These are phyloP conservation scores for Nemoura dubitans DNA, from an alignment of 2,888 invertebrate genomes.

Conservation along the genomic window DNA sequence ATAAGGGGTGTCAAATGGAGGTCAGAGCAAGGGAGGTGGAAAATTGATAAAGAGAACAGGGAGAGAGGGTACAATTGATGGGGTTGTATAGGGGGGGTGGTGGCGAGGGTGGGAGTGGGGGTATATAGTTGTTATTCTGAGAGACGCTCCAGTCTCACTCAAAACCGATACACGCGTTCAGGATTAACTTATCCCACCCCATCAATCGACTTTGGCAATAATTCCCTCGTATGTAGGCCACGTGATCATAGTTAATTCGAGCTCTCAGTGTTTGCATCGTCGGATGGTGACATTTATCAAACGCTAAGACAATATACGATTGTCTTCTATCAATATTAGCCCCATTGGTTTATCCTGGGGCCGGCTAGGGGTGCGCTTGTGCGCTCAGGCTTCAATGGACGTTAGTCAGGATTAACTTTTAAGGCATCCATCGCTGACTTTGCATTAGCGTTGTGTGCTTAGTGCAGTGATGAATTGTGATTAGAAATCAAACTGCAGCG, in stretches of 20 bases:
- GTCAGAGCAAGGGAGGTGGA: slow-evolving; percentile 5
- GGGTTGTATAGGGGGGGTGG: slow-evolving; percentile 38
- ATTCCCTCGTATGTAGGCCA: slow-evolving; percentile 27
- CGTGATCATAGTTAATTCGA: slow-evolving; percentile 20
- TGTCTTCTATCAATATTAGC: slow-evolving; percentile 32
- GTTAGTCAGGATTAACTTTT: slow-evolving; percentile 33
- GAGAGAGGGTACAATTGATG: neutral
- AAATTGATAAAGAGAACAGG: neutral
- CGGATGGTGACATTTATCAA: slow-evolving; percentile 48
- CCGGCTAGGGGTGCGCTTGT: neutral
- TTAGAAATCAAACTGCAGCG: slow-evolving; percentile 29
- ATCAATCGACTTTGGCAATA: slow-evolving; percentile 7
- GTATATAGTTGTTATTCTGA: slow-evolving; percentile 22
- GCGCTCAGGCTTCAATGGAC: slow-evolving; percentile 1
- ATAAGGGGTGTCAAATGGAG: slow-evolving; percentile 40
- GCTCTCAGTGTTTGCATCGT: neutral
- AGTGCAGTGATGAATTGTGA: slow-evolving; percentile 41
- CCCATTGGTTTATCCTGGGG: neutral
- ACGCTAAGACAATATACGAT: slow-evolving; percentile 48
- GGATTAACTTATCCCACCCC: slow-evolving; percentile 39
- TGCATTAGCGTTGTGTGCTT: slow-evolving; percentile 20
- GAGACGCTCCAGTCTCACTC: slow-evolving; percentile 44
- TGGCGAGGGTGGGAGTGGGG: too few species aligned
- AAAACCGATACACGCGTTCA: slow-evolving; percentile 47
- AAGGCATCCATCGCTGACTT: slow-evolving; percentile 17